A percentile compares a stretch with the other conserved stretches of the same genome.
Evolutionary conservation across 2,113 vertebrate genomes (phyloP).

Genomic region (Scalopus aquaticus): DNA sequence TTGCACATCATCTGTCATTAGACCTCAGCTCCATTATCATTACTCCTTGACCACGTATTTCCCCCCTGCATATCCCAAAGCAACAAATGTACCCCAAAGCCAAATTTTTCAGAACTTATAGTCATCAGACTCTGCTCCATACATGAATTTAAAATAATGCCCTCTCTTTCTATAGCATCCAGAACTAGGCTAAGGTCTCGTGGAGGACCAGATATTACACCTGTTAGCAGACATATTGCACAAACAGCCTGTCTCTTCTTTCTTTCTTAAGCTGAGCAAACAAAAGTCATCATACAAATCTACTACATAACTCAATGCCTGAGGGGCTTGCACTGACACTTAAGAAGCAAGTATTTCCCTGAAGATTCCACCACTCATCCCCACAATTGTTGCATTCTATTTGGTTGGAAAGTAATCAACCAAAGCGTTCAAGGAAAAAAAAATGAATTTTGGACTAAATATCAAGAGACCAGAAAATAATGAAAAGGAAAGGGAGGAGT

Average conservation of each 20-base stretch:
- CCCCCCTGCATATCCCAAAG: too few relatives aligned
- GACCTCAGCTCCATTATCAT: too few relatives aligned
- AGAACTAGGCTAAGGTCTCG: neutral
- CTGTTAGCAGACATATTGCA: neutral
- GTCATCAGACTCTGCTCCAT: too few relatives aligned
- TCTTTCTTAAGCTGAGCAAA: neutral
- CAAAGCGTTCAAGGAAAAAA: neutral
- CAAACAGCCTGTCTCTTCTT: neutral
- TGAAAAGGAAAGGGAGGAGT: neutral
- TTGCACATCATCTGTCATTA: too few relatives aligned
- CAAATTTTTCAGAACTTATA: too few relatives aligned
- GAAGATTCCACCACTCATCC: neutral
- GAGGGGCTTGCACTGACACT: neutral
- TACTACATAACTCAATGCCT: neutral
- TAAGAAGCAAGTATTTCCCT: neutral
- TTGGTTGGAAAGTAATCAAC: neutral
- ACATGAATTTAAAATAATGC: too few relatives aligned
- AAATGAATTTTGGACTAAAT: conserved; percentile 18
- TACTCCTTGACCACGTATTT: too few relatives aligned
- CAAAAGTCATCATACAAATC: neutral
- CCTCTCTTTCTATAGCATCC: neutral
- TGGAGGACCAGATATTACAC: neutral
- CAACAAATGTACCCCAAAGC: too few relatives aligned
- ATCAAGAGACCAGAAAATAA: neutral
- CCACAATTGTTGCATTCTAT: neutral